phyloP scores from a whole-genome alignment of 2,888 invertebrate genomes.

The Callyntrura guangdongensis region DNA sequence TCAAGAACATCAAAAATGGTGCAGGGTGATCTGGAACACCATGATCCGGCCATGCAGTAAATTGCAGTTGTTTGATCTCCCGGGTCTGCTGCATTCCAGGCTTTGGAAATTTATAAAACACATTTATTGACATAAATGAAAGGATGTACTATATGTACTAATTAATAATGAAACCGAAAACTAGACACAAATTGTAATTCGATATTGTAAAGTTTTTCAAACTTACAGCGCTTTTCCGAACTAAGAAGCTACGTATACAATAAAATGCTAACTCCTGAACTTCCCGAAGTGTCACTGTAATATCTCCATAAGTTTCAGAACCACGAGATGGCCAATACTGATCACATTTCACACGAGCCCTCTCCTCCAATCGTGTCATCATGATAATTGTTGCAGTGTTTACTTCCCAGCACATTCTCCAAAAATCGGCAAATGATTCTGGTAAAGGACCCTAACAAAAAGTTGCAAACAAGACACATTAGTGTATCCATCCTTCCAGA shows the following conservation, averaged over 20 bases:
- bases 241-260: slow-evolving; percentile 98
- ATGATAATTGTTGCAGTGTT: slow-evolving; percentile 98
- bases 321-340: slow-evolving; percentile 99
- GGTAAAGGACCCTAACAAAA: slow-evolving; percentile 95
- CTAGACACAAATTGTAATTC: background rate
- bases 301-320: slow-evolving; percentile 97
- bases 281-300: slow-evolving; percentile 97
- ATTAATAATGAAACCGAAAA: background rate
- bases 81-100: slow-evolving; percentile 93
- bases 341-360: slow-evolving; percentile 98
- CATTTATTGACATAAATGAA: slow-evolving; percentile 24
- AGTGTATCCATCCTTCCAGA: background rate
- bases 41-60: slow-evolving; percentile 99
- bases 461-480: slow-evolving; percentile 15
- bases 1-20: slow-evolving; percentile 98
- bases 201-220: background rate
- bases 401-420: slow-evolving; percentile 99
- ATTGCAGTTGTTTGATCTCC: slow-evolving; percentile 98
- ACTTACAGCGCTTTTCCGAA: slow-evolving; percentile 88
- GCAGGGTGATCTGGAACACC: slow-evolving; percentile 99
- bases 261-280: slow-evolving; percentile 99
- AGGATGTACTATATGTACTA: slow-evolving; percentile 18
- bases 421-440: slow-evolving; percentile 99
- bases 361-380: slow-evolving; percentile 99
- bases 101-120: slow-evolving; percentile 85